Base-by-base conservation (phyloP, 1,140 invertebrate genomes). In the Drosophila nasuta region DNA sequence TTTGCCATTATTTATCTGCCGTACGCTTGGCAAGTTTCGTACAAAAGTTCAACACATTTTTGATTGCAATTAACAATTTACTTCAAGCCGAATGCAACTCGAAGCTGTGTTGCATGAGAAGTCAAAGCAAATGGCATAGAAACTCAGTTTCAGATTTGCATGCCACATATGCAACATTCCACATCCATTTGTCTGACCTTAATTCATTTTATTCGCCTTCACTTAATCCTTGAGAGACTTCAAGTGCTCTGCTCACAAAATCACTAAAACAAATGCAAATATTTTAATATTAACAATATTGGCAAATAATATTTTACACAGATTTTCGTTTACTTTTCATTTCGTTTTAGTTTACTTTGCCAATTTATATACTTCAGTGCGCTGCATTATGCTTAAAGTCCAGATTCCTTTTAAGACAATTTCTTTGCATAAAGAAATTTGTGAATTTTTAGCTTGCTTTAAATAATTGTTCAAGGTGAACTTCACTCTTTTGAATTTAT, bases 51-150 rank as follows among this genome's bases (percentile, higher is more conserved):
- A 11, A 7, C 17, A 48, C 33, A 15, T 57, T 62, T 74, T 69
- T 62, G 35, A 17, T 69, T 74, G 51, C 68, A 75, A 75, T 75
- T 75, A 71, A 71, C 52, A 75, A 75, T 71, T 71, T 71, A 75
- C 7, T 75, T 63, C 67, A 49, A 57, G 33, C 43, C 20, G 52
- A 71, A 4, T 58, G 73, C 13, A 52, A 71, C 58, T 38, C 41
- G 73, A 1, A 48, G 43, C 41, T 63, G 35, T 30, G 10, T 10
- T 49, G 33, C 25, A 30, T 33, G 25, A 13, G 11, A 49, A 49
- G 20, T 49, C 20, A 11, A 49, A 28, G 20, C 15, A 11, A 25
- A 8, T 49, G 17, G 20, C 5, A 54, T 3, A 7, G n/a, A 8
- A 15, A 54, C 15, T 33, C 13, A 33, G n/a, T 3, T 54, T 8